Evolutionary conservation across 2,888 invertebrate genomes (phyloP).

Genomic region (Polymixis flavicincta): DNA sequence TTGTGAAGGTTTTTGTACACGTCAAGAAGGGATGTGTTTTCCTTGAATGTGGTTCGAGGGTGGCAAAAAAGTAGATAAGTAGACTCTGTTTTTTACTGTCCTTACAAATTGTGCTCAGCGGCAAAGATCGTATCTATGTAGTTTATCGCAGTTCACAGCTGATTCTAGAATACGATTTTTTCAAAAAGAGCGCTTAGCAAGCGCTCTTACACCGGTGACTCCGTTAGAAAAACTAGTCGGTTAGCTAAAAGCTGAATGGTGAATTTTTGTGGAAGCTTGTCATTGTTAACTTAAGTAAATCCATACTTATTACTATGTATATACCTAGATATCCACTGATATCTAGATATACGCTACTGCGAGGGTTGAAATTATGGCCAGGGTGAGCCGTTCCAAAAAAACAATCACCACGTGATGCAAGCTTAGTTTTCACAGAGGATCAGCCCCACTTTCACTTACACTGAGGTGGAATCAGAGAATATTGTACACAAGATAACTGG

Average conservation of each 20-base stretch:
- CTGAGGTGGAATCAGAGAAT: too few relatives aligned
- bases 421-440: too few relatives aligned
- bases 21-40: slow-evolving; percentile 30
- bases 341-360: too few relatives aligned
- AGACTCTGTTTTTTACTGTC: slow-evolving; percentile 16
- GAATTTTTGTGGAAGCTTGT: too few relatives aligned
- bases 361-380: too few relatives aligned
- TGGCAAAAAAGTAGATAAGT: not conserved
- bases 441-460: too few relatives aligned
- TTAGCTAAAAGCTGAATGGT: not conserved
- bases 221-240: not conserved
- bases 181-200: too few relatives aligned
- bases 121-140: slow-evolving; percentile 16
- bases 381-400: too few relatives aligned
- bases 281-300: not conserved
- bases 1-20: slow-evolving; percentile 44
- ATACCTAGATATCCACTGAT: too few relatives aligned
- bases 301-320: too few relatives aligned
- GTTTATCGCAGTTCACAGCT: slow-evolving; percentile 11
- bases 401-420: too few relatives aligned
- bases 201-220: not conserved
- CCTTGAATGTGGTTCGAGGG: not conserved
- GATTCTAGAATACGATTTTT: not conserved
- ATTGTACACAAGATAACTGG: too few relatives aligned
- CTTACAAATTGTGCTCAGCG: not conserved